Evolutionary conservation across 2,113 vertebrate species (phyloP), one percentile per base, ranked within the genome.

Genomic region (Rhabdomys dilectus): DNA sequence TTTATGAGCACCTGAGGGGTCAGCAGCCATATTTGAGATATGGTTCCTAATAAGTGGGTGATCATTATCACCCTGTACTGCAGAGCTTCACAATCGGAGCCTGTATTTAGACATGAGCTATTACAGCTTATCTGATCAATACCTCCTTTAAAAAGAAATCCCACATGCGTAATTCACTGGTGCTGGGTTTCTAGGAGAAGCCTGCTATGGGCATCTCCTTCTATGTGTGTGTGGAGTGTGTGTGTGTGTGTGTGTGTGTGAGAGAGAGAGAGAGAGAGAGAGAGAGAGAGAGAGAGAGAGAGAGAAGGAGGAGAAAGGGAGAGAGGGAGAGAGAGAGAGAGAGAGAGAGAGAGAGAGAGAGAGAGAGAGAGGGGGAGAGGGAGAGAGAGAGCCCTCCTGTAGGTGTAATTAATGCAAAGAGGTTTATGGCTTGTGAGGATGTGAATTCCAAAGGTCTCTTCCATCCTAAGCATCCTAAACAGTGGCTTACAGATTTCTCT

Each of bases 91-190:
- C 91, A 88, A 76, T 81, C 39, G 81, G 89, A 95, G 39, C 97
- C 93, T 85, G 96, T 95, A 95, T 97, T 96, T 96, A 97, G 92
- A 96, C 95, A 78, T 96, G 95, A 97, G 94, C 92, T 97, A 88
- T 86, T 94, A 86, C 66, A 93, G 97, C 96, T 98, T 97, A 97
- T 95, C 97, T 97, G 97, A 98, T 98, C 98, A 97, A 98, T 98
- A 98, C 60, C 96, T 97, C 96, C 84, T 97, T 98, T 66, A 89
- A 89, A 97, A 97, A 97, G 97, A 94, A 97, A 98, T 94, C 97
- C 96, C 97, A 95, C 95, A 89, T 96, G 94, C 7, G 64, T 97
- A 96, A 97, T 98, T 98, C 97, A 96, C 91, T 48, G 86, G 81
- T 68, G 94, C 87, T 93, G 0, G 0, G 48, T 96, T 98, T 98